Evolutionary conservation across 1,140 invertebrate species (phyloP), one percentile per base, ranked within the genome.

Genomic region (Proctacanthus coquilletti): DNA sequence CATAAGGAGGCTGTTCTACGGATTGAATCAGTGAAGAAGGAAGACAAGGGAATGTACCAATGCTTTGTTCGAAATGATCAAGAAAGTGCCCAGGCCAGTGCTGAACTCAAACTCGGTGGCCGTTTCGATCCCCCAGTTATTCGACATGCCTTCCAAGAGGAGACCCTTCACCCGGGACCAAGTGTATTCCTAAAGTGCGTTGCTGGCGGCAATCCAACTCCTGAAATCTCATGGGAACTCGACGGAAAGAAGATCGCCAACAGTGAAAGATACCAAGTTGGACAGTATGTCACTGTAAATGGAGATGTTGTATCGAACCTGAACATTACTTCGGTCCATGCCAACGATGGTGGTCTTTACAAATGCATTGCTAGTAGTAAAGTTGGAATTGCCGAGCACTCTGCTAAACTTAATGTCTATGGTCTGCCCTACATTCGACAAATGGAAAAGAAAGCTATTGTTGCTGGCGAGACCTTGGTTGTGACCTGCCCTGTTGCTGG

Each of bases 41-140:
- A 92, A 62, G 89, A 96, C 57, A 88, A 87, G 54, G 92, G 91
- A 56, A 95, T 96, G 89, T 97, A 95, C 56, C 91, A 96, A 51
- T 96, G 92, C 56, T 89, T 95, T 53, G 84, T 92, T 21, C 70
- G 83, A 32, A 94, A 94, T 55, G 87, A 93, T 52, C 84, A 91
- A 58, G 88, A 94, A 63, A 89, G 82, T 47, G 86, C 85, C 1
- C 87, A 94, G 53, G 84, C 84, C 1, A 87, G 84, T 34, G 84
- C 84, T 25, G 87, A 95, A 68, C 64, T 96, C 14, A 86, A 89
- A 66, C 71, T 96, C 29, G 89, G 89, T 52, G 87, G 89, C 62
- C 69, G 85, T 67, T 91, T 88, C 52, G 84, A 89, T 58, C 85
- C 85, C 42, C 84, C 84, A 14, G 80, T 84, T 51, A 85, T 92